Percentiles rank a stretch among this genome's conserved stretches.
phyloP scores from a whole-genome alignment of 2,797 vertebrate species.

The Sebastes jordani region DNA sequence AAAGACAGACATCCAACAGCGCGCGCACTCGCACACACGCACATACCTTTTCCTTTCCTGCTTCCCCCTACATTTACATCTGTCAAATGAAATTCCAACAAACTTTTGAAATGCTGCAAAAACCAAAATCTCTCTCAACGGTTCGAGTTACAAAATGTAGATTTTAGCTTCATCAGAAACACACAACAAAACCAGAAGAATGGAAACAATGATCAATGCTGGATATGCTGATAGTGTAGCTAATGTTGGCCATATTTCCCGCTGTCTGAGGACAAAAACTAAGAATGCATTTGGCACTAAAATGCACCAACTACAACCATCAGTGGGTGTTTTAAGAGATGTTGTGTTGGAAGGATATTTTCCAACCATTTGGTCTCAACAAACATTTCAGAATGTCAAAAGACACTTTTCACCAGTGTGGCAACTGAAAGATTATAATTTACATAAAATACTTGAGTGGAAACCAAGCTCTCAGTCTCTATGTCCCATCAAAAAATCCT shows the following conservation, averaged over 20 bases:
- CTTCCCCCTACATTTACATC: not conserved
- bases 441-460: not conserved
- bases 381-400: slow-evolving; percentile 15
- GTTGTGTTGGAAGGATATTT: slow-evolving; percentile 1
- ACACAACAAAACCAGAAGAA: not conserved
- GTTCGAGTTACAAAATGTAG: not conserved
- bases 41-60: not conserved
- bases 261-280: not conserved
- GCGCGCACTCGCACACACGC: not conserved
- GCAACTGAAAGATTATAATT: slow-evolving; percentile 15
- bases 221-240: not conserved
- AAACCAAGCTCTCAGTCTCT: not conserved
- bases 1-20: slow-evolving; percentile 30
- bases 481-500: not conserved
- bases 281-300: not conserved
- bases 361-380: not conserved
- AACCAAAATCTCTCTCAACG: fast-evolving
- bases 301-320: not conserved
- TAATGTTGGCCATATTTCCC: slow-evolving; percentile 4
- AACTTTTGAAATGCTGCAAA: slow-evolving; percentile 22
- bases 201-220: not conserved
- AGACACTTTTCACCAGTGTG: not conserved
- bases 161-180: not conserved
- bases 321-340: not conserved
- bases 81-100: slow-evolving; percentile 8